Evolutionary conservation across 2,113 vertebrate genomes (phyloP).

Genomic region (Oplegnathus fasciatus): DNA sequence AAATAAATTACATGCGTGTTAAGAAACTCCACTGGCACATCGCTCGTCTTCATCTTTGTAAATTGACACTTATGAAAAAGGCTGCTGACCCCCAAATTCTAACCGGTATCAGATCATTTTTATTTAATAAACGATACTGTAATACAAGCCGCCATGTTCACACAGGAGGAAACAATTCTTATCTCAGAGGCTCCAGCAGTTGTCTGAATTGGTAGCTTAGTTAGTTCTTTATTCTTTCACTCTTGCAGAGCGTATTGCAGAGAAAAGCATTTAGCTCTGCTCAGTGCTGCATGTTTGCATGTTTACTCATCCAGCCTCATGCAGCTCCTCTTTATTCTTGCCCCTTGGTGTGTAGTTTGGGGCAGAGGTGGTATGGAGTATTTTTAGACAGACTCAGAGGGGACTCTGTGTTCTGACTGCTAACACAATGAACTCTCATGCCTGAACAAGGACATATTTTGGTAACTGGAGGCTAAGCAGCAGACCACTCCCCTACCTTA

Average conservation of each 20-base stretch:
- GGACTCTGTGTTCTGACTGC: constrained; percentile 59
- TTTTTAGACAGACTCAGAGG: constrained; percentile 73
- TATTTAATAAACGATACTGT: neutral
- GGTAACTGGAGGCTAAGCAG: constrained; percentile 51
- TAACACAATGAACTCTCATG: constrained; percentile 75
- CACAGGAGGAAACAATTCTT: neutral
- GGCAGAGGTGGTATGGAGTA: constrained; percentile 69
- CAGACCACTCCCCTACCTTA: constrained; percentile 39
- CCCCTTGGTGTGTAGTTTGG: constrained; percentile 61
- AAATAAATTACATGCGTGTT: too few relatives aligned
- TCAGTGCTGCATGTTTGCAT: constrained; percentile 31
- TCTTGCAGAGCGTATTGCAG: neutral
- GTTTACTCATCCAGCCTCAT: constrained; percentile 44
- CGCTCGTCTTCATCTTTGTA: neutral
- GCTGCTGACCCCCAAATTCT: neutral
- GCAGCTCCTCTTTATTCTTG: constrained; percentile 53
- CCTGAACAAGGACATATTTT: constrained; percentile 71
- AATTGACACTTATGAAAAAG: neutral
- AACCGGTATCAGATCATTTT: neutral
- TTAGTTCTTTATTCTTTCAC: neutral
- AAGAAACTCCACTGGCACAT: neutral
- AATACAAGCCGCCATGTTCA: neutral
- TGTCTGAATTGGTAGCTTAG: neutral
- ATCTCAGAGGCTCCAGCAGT: neutral
- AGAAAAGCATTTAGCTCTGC: neutral